Evolutionary conservation across 2,888 invertebrate genomes (phyloP).

Genomic region (Chaetoderma sp.): DNA sequence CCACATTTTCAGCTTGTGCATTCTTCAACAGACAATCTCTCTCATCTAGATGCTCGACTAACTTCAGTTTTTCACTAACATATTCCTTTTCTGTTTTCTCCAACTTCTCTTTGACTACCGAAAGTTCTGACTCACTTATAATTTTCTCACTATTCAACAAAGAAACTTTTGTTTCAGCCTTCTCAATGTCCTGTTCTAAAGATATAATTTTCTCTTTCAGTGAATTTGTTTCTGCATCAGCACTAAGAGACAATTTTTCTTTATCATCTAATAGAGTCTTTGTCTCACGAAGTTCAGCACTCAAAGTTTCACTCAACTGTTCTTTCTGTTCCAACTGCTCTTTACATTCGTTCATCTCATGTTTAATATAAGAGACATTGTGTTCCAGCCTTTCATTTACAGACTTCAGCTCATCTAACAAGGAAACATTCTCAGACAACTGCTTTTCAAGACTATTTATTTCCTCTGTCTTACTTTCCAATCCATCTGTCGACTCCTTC

Average conservation of each 20-base stretch:
- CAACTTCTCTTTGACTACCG: slow-evolving; percentile 19
- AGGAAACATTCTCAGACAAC: neutral
- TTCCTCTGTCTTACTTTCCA: no score
- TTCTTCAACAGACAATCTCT: slow-evolving; percentile 4
- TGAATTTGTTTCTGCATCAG: no score
- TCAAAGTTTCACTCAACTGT: no score
- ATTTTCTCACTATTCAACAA: neutral
- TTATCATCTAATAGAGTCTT: no score
- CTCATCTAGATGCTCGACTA: neutral
- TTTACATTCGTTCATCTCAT: neutral
- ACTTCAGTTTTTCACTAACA: neutral
- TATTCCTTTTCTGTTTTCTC: slow-evolving; percentile 7
- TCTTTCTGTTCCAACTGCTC: slow-evolving; percentile 19
- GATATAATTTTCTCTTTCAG: no score
- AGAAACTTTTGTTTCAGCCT: slow-evolving; percentile 2
- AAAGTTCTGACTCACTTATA: neutral
- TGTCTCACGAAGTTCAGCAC: no score
- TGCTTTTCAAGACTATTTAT: neutral
- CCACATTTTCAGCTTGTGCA: neutral
- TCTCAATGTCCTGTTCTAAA: no score
- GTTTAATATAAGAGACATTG: neutral
- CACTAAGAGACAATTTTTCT: no score
- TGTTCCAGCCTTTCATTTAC: neutral
- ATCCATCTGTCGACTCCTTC: no score
- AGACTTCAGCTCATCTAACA: neutral